A percentile compares a stretch with the other conserved stretches of the same genome.
Evolutionary conservation across 35 echinoderm and acorn worm genomes (phyloP).

Genomic region (Ophioderma brevispina): DNA sequence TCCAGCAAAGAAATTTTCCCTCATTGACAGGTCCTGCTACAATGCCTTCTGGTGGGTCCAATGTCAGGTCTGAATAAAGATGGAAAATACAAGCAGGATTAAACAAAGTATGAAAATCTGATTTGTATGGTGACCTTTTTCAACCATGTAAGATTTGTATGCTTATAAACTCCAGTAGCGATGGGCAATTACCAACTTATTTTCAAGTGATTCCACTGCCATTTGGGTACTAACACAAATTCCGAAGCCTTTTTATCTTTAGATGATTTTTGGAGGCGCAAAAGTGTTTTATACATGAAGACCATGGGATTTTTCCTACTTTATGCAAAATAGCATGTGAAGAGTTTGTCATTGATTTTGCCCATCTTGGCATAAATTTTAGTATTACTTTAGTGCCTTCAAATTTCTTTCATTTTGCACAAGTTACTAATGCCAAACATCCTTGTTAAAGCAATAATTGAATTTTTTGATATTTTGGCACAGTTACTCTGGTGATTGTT

Average conservation of each 20-base stretch:
- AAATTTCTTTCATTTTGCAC: no score
- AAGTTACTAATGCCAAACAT: no score
- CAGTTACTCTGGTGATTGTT: no score
- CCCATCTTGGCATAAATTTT: no score
- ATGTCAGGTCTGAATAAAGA: constrained; percentile 90
- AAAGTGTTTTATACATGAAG: no score
- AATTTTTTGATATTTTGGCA: no score
- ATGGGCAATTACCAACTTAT: not conserved
- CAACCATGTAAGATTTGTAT: not conserved
- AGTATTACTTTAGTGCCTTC: no score
- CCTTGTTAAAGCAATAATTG: no score
- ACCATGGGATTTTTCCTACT: no score
- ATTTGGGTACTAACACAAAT: not conserved
- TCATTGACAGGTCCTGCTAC: constrained; percentile 91
- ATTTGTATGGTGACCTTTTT: not conserved
- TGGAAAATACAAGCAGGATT: not conserved
- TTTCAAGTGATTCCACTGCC: not conserved
- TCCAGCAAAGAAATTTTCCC: constrained; percentile 99
- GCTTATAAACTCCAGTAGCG: not conserved
- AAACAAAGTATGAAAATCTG: not conserved
- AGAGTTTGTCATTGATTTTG: no score
- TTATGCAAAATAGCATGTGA: no score
- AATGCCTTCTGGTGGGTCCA: constrained; percentile 95
- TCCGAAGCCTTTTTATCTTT: not conserved
- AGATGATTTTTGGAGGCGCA: not conserved